Base-by-base conservation (phyloP, 2,888 invertebrate species). In the Watsonalla cultraria region DNA sequence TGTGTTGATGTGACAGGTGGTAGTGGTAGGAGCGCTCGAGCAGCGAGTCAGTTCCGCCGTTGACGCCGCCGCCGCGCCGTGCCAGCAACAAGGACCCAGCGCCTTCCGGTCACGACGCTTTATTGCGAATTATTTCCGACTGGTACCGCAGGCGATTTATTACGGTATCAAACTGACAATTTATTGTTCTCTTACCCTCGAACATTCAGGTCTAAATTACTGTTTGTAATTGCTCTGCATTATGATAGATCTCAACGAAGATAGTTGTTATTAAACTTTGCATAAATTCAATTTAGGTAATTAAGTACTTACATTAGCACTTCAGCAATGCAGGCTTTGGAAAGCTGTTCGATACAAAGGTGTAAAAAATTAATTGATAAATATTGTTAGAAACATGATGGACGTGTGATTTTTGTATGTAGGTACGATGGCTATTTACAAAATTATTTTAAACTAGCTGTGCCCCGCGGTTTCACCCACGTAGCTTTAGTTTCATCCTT, bases 31-130 rank as follows among this genome's bases (percentile, higher is more conserved):
- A 11, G 5, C 11, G 42, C 11, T 42, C 42, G 42, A 11, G 42
- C 11, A 42, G 11, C 24, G 24, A 55, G 50, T 69, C 42, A 42
- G 42, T 42, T 42, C 42, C 42, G 42, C 42, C 24, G 24, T 24
- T 24, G 24, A 24, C 24, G 24, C 24, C 24, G 24, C 24, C 24
- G 24, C 24, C 66, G 68, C 24, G 24, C 24, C 66, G 68, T 68
- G 72, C 66, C 54, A 63, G 61, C 56, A 61, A 58, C 78, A 78
- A 76, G 78, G 75, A 76, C 76, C 68, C 55, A 53, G 46, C 55
- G 58, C 66, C 72, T 82, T 82, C 82, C 82, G 82, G 82, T 78
- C 81, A 80, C 78, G 80, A 76, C 64, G 61, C 57, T 60, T 58
- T 61, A 64, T 60, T 56, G 66, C 62, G 59, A 67, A 67, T 72